Percentiles rank a stretch among this genome's conserved stretches.
phyloP scores from a whole-genome alignment of 1,140 invertebrate species.

The Drosophila insularis region DNA sequence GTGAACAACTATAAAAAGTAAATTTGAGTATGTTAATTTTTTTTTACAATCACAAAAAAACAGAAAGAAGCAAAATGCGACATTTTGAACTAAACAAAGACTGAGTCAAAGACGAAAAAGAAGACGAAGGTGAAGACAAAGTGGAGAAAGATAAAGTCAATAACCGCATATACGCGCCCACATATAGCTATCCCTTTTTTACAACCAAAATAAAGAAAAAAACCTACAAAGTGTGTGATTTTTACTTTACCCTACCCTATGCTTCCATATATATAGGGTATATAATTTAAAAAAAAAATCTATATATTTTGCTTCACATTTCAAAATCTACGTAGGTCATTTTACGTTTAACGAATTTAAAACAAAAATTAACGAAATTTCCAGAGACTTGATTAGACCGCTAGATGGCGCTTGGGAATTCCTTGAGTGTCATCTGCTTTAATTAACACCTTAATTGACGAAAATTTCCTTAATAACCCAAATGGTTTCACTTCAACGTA shows the following conservation, averaged over 20 bases:
- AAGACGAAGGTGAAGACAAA: constrained; percentile 34
- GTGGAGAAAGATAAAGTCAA: constrained; percentile 55
- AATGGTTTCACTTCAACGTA: background rate
- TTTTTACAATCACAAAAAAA: constrained; percentile 8
- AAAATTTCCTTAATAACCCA: no score
- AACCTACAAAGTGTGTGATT: constrained; percentile 34
- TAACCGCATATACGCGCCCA: constrained; percentile 58
- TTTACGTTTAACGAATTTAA: no score
- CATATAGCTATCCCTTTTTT: constrained; percentile 16
- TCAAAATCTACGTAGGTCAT: no score
- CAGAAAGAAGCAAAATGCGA: constrained; percentile 1
- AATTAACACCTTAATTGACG: no score
- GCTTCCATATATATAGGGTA: background rate
- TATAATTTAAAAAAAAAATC: no score
- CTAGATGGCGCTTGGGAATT: no score
- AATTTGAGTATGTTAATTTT: constrained; percentile 66
- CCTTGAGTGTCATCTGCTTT: no score
- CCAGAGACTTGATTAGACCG: no score
- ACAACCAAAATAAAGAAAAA: constrained; percentile 9
- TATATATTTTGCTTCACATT: no score
- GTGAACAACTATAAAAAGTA: constrained; percentile 33
- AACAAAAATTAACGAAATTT: no score
- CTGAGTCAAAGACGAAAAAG: constrained; percentile 25
- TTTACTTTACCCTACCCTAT: constrained; percentile 21
- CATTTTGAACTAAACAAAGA: constrained; percentile 26